Evolutionary conservation across 1,140 invertebrate genomes (phyloP).

Genomic region (Meteorus sp.): DNA sequence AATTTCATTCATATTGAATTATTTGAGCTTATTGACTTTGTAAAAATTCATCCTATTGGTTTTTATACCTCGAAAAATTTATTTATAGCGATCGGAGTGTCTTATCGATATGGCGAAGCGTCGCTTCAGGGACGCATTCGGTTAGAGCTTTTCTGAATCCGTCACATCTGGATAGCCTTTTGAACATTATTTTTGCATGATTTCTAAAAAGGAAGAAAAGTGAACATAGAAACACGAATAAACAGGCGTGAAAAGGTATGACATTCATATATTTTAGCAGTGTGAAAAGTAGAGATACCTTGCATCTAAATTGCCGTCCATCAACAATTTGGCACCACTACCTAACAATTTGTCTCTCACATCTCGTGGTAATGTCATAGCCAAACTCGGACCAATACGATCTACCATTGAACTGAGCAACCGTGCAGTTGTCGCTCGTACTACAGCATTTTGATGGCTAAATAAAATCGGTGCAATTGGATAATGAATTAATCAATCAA

Average conservation of each 20-base stretch:
- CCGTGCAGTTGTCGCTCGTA: constrained; percentile 78
- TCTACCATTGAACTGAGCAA: constrained; percentile 73
- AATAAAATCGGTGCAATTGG: constrained; percentile 39
- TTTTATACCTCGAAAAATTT: not conserved
- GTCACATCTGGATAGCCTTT: constrained; percentile 62
- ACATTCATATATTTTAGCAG: not conserved
- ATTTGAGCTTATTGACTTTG: constrained; percentile 29
- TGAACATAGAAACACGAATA: not conserved
- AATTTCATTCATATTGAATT: constrained; percentile 2
- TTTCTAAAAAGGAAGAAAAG: constrained; percentile 10
- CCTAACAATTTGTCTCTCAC: constrained; percentile 78
- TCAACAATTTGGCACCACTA: constrained; percentile 78
- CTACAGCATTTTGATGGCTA: constrained; percentile 83
- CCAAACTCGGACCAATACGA: constrained; percentile 72
- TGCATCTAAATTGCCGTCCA: constrained; percentile 85
- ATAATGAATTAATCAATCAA: not conserved
- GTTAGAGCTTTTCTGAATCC: constrained; percentile 67
- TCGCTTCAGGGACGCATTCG: constrained; percentile 68
- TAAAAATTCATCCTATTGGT: not conserved
- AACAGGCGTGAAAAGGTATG: no score
- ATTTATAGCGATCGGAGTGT: constrained; percentile 64
- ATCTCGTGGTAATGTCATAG: constrained; percentile 75
- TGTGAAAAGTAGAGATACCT: constrained; percentile 59
- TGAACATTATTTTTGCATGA: constrained; percentile 60
- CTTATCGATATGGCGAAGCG: constrained; percentile 69